Percentiles rank a stretch among this genome's conserved stretches.
phyloP scores from a whole-genome alignment of 2,797 vertebrate genomes.

The Gobio occitaniae region DNA sequence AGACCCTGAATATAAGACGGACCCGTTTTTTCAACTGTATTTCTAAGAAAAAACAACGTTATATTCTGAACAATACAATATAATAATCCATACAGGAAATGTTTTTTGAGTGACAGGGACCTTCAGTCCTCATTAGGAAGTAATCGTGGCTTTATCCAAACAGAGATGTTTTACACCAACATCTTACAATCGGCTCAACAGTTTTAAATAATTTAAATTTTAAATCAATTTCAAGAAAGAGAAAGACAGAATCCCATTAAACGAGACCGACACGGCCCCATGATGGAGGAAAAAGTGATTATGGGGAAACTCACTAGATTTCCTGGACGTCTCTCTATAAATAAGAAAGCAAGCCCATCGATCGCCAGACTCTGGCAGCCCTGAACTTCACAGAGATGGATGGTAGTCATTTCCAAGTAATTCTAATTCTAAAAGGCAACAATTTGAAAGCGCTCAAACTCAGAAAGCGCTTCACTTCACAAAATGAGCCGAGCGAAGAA shows the following conservation, averaged over 20 bases:
- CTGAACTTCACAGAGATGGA: slow-evolving; percentile 7
- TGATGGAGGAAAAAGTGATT: not conserved
- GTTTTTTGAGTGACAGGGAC: not conserved
- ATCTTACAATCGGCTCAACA: not conserved
- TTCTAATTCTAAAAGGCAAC: slow-evolving; percentile 10
- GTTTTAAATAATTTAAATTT: not conserved
- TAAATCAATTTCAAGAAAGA: not conserved
- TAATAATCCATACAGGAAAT: not conserved
- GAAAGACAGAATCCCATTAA: not conserved
- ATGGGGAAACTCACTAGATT: not conserved
- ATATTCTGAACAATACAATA: no score
- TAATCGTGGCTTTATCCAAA: not conserved
- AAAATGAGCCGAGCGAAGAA: not conserved
- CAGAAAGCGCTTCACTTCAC: not conserved
- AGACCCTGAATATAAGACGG: no score
- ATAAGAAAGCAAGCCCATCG: not conserved
- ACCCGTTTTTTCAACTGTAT: no score
- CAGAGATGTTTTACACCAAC: not conserved
- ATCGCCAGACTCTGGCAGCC: not conserved
- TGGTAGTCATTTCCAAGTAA: slow-evolving; percentile 15
- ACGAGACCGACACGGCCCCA: not conserved
- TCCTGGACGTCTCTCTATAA: not conserved
- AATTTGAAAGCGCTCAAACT: not conserved
- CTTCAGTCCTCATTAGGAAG: not conserved
- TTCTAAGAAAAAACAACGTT: no score